Percentiles rank a stretch among this genome's conserved stretches.
Conservation (phyloP, 2,888 invertebrate genomes). For the Leucoptera coffeella region DNA sequence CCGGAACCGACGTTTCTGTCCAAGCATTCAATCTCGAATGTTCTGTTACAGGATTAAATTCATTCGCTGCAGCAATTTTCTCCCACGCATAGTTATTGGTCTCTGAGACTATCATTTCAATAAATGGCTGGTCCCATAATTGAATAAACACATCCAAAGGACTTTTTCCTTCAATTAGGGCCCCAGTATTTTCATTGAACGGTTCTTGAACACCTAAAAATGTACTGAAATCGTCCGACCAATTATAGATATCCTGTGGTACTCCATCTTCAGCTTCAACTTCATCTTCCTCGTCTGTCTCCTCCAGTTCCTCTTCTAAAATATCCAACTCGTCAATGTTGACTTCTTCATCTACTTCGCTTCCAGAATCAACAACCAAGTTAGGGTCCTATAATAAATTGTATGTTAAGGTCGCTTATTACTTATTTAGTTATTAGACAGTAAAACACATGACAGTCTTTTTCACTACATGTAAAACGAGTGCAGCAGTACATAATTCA, state of each 20-base stretch:
- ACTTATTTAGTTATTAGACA: too few species aligned
- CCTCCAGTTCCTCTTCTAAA: too few species aligned
- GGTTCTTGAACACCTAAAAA: not conserved
- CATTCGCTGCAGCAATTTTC: not conserved
- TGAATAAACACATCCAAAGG: slow-evolving; percentile 1
- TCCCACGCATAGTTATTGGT: slow-evolving; percentile 4
- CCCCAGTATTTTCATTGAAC: not conserved
- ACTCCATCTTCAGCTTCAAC: not conserved
- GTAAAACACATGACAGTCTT: too few species aligned
- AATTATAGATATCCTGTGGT: not conserved
- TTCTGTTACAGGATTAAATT: slow-evolving; percentile 1
- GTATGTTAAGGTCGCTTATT: too few species aligned
- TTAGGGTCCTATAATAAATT: too few species aligned
- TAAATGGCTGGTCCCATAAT: slow-evolving; percentile 2
- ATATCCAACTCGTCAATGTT: slow-evolving; percentile 2
- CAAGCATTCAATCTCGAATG: slow-evolving; percentile 2
- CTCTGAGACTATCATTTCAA: slow-evolving; percentile 1
- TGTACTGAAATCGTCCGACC: not conserved
- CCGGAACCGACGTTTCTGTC: slow-evolving; percentile 1
- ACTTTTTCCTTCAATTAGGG: slow-evolving; percentile 1
- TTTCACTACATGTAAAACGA: too few species aligned
- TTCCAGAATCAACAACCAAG: not conserved
- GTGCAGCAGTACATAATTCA: too few species aligned
- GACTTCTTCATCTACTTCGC: not conserved
- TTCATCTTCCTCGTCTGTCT: too few species aligned